Percentiles rank a stretch among this genome's conserved stretches.
These are phyloP conservation scores for Artemia franciscana DNA, from an alignment of 1,140 invertebrate genomes.

Conservation along the genomic window DNA sequence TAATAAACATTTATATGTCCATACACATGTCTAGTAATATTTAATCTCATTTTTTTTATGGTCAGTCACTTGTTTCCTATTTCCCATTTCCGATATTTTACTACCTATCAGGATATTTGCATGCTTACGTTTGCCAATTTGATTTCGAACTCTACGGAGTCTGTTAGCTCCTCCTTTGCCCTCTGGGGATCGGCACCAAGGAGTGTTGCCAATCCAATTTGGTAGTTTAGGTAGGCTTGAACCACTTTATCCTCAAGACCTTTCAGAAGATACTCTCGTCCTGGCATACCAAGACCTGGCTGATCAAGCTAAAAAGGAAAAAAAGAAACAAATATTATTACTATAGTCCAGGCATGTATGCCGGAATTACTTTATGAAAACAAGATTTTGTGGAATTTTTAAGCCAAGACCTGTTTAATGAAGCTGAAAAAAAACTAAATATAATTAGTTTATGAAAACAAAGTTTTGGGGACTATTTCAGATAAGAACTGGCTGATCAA, in stretches of 20 bases:
- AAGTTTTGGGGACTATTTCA: no score
- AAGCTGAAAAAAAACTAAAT: constrained; percentile 7
- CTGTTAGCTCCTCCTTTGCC: constrained; percentile 47
- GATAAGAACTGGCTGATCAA: no score
- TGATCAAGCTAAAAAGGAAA: constrained; percentile 52
- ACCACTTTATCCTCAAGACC: constrained; percentile 53
- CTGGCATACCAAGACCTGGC: constrained; percentile 52
- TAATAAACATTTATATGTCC: no score
- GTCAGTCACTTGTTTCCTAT: no score
- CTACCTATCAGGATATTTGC: no score
- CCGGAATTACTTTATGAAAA: constrained; percentile 5
- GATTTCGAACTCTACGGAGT: constrained; percentile 75
- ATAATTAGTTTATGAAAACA: no score
- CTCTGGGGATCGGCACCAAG: constrained; percentile 47
- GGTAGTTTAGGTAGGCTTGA: constrained; percentile 51
- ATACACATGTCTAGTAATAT: no score
- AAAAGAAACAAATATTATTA: constrained; percentile 1
- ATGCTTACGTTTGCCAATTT: constrained; percentile 76
- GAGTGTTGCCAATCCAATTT: constrained; percentile 63
- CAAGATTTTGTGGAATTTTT: not conserved
- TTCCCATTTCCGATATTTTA: no score
- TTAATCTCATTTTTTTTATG: no score
- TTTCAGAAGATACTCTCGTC: constrained; percentile 67
- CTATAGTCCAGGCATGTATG: no score
- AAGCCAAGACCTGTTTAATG: no score